Evolutionary conservation across 1,140 invertebrate species (phyloP).

Genomic region (Onthophagus taurus): DNA sequence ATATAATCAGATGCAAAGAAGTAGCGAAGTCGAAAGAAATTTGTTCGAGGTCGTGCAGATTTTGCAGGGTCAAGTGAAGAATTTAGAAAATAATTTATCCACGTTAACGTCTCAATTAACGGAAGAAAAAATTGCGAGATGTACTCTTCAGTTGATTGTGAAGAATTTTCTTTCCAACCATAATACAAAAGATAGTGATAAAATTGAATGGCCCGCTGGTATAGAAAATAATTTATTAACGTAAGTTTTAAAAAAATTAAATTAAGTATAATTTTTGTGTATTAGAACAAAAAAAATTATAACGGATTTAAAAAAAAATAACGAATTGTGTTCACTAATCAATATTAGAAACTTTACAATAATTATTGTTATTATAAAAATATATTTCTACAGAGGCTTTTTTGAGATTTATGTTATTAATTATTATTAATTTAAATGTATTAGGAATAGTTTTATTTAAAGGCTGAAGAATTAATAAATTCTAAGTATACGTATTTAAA

Average conservation of each 20-base stretch:
- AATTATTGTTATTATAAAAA: background rate
- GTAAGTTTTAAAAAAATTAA: background rate
- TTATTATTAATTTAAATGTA: too few relatives aligned
- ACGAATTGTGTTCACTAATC: background rate
- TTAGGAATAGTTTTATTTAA: too few relatives aligned
- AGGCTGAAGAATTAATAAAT: too few relatives aligned
- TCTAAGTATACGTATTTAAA: too few relatives aligned
- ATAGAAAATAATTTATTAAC: constrained; percentile 31
- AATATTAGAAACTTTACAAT: background rate
- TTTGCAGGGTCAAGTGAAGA: constrained; percentile 30
- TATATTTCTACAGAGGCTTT: too few relatives aligned
- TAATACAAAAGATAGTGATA: constrained; percentile 28
- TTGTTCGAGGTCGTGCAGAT: constrained; percentile 21
- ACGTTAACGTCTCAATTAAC: constrained; percentile 28
- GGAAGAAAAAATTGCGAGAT: constrained; percentile 32
- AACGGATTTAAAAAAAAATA: background rate
- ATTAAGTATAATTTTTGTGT: background rate
- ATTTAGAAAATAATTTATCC: constrained; percentile 30
- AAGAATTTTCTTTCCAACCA: constrained; percentile 26
- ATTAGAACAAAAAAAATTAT: background rate
- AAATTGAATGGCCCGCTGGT: constrained; percentile 28
- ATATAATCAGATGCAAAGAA: constrained; percentile 2
- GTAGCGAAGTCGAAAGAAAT: constrained; percentile 18
- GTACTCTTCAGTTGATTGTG: constrained; percentile 31
- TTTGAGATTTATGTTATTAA: too few relatives aligned